Evolutionary conservation across 1,140 invertebrate species (phyloP).

Genomic region (Heterodera carotae): DNA sequence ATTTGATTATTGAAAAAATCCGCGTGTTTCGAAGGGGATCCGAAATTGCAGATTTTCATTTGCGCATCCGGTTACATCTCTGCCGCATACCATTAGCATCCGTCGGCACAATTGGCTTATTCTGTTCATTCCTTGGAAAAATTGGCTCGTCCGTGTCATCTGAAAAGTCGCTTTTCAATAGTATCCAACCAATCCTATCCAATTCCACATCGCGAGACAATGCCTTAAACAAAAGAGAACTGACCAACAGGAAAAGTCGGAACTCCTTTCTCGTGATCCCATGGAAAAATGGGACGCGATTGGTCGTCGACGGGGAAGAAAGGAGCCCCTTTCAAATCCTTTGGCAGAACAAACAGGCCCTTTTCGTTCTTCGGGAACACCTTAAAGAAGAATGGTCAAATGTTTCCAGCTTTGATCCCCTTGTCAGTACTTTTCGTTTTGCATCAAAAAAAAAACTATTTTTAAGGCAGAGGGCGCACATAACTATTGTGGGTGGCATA

Average conservation of each 20-base stretch:
- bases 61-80: too few species aligned
- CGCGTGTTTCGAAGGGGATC: too few species aligned
- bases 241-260: constrained; percentile 20
- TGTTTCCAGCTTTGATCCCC: too few species aligned
- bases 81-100: constrained; percentile 52
- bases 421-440: too few species aligned
- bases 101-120: constrained; percentile 45
- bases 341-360: constrained; percentile 36
- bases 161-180: constrained; percentile 16
- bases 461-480: too few species aligned
- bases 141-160: constrained; percentile 50
- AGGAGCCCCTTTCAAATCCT: constrained; percentile 40
- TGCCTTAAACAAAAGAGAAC: background rate
- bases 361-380: constrained; percentile 38
- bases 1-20: too few species aligned
- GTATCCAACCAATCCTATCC: too few species aligned
- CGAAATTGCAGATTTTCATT: too few species aligned
- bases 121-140: constrained; percentile 44
- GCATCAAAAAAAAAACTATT: too few species aligned
- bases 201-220: too few species aligned
- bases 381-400: background rate
- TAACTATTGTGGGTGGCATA: too few species aligned
- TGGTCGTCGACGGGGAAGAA: constrained; percentile 50
- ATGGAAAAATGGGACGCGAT: constrained; percentile 44
- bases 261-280: constrained; percentile 34